Percentiles rank a stretch among this genome's conserved stretches.
These are phyloP conservation scores for Heliocidaris erythrogramma DNA, from an alignment of 35 echinoderm and acorn worm genomes.

Conservation along the genomic window DNA sequence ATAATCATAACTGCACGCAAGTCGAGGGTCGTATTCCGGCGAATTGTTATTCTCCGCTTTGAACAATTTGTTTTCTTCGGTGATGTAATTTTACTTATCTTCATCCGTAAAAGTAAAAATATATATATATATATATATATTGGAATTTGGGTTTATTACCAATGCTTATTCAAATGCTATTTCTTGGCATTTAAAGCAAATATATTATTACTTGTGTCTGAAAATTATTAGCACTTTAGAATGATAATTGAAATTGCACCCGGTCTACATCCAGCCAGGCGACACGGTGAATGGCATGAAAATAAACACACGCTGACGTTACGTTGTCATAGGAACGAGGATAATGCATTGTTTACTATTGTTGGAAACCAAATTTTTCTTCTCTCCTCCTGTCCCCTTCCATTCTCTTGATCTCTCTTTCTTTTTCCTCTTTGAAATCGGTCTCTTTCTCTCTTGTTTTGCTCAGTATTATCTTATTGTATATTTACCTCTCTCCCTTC, in stretches of 20 bases:
- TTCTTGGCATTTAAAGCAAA: background rate
- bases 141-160: too few species aligned
- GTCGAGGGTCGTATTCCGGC: too few species aligned
- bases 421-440: background rate
- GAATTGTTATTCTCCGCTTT: too few species aligned
- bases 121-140: too few species aligned
- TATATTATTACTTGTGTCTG: background rate
- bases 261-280: background rate
- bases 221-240: background rate
- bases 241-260: background rate
- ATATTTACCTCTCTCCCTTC: background rate
- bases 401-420: background rate
- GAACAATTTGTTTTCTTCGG: too few species aligned
- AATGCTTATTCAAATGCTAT: too few species aligned
- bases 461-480: background rate
- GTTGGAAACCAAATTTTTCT: background rate
- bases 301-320: slow-evolving; percentile 1
- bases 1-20: too few species aligned
- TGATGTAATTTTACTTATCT: too few species aligned
- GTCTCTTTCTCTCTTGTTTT: background rate
- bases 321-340: background rate
- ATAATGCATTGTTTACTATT: background rate
- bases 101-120: too few species aligned
- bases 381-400: background rate
- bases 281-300: background rate